Base-by-base conservation (phyloP, 2,113 vertebrate species). In the Hirundichthys speculiger region DNA sequence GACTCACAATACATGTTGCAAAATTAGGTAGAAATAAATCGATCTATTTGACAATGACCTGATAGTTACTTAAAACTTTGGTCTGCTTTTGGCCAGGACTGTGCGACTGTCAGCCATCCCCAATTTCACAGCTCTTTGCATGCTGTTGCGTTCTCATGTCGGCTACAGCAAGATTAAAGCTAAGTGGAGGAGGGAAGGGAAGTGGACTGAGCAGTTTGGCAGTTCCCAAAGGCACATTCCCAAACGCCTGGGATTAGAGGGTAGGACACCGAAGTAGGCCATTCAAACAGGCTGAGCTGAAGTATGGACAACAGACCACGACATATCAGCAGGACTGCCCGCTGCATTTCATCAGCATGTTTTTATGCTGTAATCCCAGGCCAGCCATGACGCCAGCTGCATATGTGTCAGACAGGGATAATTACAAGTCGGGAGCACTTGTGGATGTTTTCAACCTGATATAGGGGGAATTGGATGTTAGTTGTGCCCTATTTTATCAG, bases 261-360 rank as follows among this genome's bases (percentile, higher is more conserved):
- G 67, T 42, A 69, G 80, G 76, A 79, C 57, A 53, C 58, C 66
- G 75, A 90, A 89, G 72, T 89, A 87, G 88, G 79, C 77, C 86
- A 80, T 63, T 72, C 53, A 76, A 79, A 79, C 69, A 81, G 38
- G 60, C 76, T 77, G 24, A 76, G 59, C 75, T 54, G 68, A 77
- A 82, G 78, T 83, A 83, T 79, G 75, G 74, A 82, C 81, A 83
- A 20, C 72, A 82, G 54, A 54, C 67, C 58, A 56, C 24, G 69
- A 75, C 64, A 67, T 64, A 34, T 71, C 60, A 34, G 41, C 48
- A 61, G 66, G 58, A 75, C 54, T 59, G 64, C 60, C 60, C 46
- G 69, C 77, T 54, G 66, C 71, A 77, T 87, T 78, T 86, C 70
- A 82, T 85, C 75, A 78, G 46, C 42, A 42, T 41, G 50, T 73